Conservation (phyloP, 2,797 vertebrate genomes). For the Gouania willdenowi region DNA sequence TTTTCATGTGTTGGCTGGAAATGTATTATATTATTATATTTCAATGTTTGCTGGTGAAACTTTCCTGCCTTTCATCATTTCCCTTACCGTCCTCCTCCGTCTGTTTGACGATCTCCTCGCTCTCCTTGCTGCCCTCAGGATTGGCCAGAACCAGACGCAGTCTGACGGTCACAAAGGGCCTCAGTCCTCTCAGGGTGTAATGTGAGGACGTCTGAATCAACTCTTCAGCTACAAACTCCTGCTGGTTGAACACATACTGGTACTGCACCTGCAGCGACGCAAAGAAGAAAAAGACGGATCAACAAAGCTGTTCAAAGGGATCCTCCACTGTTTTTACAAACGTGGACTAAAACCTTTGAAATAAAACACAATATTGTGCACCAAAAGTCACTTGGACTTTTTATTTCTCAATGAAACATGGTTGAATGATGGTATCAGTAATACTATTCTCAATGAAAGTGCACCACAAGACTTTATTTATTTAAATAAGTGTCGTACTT, state of each 20-base stretch:
- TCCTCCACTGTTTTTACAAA: too few species aligned
- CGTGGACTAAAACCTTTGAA: too few species aligned
- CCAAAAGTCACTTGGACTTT: too few species aligned
- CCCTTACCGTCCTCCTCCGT: slow-evolving; percentile 89
- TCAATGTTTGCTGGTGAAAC: neutral
- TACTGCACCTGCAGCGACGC: slow-evolving; percentile 86
- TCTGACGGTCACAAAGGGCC: slow-evolving; percentile 89
- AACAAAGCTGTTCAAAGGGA: too few species aligned
- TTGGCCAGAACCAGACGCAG: slow-evolving; percentile 89
- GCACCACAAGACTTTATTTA: too few species aligned
- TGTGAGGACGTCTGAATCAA: slow-evolving; percentile 92
- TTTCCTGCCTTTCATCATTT: neutral
- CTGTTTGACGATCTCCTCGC: slow-evolving; percentile 92
- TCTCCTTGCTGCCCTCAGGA: slow-evolving; percentile 92
- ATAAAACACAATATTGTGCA: too few species aligned
- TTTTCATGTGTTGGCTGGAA: neutral
- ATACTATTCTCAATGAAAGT: too few species aligned
- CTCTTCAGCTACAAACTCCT: slow-evolving; percentile 89
- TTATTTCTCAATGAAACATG: too few species aligned
- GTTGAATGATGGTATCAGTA: too few species aligned
- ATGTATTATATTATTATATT: neutral
- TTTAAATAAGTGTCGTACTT: too few species aligned
- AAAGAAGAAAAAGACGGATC: too few species aligned
- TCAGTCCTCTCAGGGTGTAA: slow-evolving; percentile 87
- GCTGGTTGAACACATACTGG: slow-evolving; percentile 92